phyloP scores from a whole-genome alignment of 2,797 vertebrate genomes.

The Argentina silus region DNA sequence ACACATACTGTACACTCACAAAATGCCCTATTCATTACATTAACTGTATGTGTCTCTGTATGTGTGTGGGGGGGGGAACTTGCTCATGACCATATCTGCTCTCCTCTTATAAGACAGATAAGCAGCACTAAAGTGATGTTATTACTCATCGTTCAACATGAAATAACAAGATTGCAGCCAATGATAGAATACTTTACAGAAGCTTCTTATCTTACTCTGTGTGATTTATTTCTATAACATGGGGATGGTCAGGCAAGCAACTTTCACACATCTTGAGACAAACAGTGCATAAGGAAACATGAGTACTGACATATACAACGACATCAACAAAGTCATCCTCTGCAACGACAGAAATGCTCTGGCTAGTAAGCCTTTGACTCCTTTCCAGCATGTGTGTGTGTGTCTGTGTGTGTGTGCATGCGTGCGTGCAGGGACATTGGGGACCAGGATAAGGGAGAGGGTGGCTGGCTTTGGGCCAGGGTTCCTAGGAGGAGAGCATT shows the following conservation, averaged over 20 bases:
- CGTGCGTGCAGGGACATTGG: conserved; percentile 30
- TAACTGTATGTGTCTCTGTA: not conserved
- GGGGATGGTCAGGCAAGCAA: not conserved
- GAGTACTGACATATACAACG: conserved; percentile 1
- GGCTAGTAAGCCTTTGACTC: not conserved
- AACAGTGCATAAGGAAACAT: not conserved
- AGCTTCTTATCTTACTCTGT: conserved; percentile 10
- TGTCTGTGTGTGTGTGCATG: not conserved
- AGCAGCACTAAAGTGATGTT: conserved; percentile 1
- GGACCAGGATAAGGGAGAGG: not conserved
- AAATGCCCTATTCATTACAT: not conserved
- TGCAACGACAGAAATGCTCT: not conserved
- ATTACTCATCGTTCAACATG: conserved; percentile 8
- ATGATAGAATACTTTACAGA: not conserved
- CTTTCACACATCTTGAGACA: not conserved
- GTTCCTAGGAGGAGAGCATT: conserved; percentile 7
- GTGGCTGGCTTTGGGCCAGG: conserved; percentile 4
- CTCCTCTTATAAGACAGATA: conserved; percentile 9
- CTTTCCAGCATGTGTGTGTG: not conserved
- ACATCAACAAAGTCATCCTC: conserved; percentile 7
- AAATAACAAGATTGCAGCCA: conserved; percentile 5
- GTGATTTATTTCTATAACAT: conserved; percentile 11
- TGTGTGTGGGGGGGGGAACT: not conserved
- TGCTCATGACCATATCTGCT: not conserved
- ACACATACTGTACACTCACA: not conserved